Conservation (phyloP, 1,140 invertebrate species). For the Drosophila takahashii region DNA sequence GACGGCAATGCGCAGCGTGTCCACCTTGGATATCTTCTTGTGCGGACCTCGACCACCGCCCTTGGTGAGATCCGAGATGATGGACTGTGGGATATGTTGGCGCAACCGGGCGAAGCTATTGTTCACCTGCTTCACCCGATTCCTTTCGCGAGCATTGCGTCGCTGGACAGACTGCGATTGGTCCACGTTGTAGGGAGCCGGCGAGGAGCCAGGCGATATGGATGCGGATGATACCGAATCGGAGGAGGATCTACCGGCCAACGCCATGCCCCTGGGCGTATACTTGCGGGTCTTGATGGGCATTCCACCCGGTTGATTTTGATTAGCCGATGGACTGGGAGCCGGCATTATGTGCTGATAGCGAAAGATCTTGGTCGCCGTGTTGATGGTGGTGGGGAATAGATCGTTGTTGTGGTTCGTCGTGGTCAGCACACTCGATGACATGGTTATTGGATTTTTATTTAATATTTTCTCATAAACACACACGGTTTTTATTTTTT, state of each 20-base stretch:
- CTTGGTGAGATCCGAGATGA: constrained; percentile 89
- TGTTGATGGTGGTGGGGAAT: constrained; percentile 65
- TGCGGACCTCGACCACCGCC: constrained; percentile 88
- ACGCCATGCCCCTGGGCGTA: constrained; percentile 64
- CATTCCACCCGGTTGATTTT: constrained; percentile 40
- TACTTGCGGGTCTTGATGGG: constrained; percentile 75
- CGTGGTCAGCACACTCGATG: constrained; percentile 68
- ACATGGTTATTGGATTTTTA: constrained; percentile 22
- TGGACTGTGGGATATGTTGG: constrained; percentile 93
- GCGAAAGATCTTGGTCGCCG: constrained; percentile 67
- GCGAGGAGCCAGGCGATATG: constrained; percentile 85
- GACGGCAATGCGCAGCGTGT: constrained; percentile 96
- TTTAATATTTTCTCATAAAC: constrained; percentile 10
- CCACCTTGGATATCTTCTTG: constrained; percentile 97
- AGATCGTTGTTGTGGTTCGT: constrained; percentile 22
- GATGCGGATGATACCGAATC: constrained; percentile 82
- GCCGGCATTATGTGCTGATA: constrained; percentile 76
- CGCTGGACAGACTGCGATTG: constrained; percentile 93
- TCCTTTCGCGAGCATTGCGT: constrained; percentile 96
- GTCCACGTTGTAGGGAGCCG: constrained; percentile 85
- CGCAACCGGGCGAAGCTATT: constrained; percentile 95
- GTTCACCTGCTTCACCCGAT: constrained; percentile 98
- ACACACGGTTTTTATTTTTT: constrained; percentile 14
- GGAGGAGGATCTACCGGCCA: constrained; percentile 74
- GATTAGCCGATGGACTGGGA: constrained; percentile 33